phyloP scores from a whole-genome alignment of 2,797 vertebrate species.

The Babyrousa celebensis region DNA sequence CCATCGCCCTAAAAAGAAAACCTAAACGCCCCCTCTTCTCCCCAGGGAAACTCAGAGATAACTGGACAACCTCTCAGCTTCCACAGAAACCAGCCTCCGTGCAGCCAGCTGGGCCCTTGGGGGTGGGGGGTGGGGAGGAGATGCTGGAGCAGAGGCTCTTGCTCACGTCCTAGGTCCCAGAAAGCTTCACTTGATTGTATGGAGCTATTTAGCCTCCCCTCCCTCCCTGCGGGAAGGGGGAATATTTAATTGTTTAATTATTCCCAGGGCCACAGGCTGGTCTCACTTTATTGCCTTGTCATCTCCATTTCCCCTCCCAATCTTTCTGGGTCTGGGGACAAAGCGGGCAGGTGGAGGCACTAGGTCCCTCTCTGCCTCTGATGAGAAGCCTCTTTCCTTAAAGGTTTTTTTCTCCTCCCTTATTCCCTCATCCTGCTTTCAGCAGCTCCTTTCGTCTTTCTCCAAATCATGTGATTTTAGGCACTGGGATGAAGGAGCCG shows the following conservation, averaged over 20 bases:
- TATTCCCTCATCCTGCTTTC: background rate
- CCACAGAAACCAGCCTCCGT: background rate
- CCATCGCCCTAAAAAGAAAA: constrained; percentile 4
- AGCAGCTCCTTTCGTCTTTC: background rate
- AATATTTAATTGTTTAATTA: background rate
- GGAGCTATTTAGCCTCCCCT: background rate
- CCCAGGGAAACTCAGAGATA: background rate
- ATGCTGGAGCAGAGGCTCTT: accelerated
- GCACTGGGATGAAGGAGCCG: background rate
- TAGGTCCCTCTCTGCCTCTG: background rate
- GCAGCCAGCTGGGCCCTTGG: background rate
- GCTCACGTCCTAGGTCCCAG: background rate
- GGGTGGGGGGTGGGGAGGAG: accelerated
- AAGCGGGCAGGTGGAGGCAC: background rate
- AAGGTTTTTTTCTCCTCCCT: background rate
- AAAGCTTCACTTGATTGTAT: background rate
- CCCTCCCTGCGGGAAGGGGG: background rate
- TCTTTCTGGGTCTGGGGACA: background rate
- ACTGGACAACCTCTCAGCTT: background rate
- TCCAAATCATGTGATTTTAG: background rate
- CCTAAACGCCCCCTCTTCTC: background rate
- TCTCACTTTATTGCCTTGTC: background rate
- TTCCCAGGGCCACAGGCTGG: background rate
- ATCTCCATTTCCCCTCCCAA: no score
- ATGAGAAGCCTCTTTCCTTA: background rate